These are phyloP conservation scores for Crocallis elinguaria DNA, from an alignment of 2,888 invertebrate genomes.

Conservation along the genomic window DNA sequence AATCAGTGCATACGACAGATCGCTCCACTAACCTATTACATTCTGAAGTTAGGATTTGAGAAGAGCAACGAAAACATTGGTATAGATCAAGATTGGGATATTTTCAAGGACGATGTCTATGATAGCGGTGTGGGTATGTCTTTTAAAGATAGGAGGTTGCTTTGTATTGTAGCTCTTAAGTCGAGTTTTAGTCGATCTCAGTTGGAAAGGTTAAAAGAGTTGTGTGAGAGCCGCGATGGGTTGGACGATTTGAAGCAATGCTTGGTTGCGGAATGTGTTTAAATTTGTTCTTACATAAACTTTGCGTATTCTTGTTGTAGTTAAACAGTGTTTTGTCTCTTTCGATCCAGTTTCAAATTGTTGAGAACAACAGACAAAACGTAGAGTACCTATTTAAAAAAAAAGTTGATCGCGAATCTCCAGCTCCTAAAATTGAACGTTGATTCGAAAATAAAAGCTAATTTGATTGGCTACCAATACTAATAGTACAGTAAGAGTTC, in stretches of 20 bases:
- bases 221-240: conserved; percentile 63
- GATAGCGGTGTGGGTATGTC: conserved; percentile 50
- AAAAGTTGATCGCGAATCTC: too few relatives aligned
- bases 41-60: conserved; percentile 61
- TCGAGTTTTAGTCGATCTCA: conserved; percentile 69
- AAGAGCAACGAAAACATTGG: conserved; percentile 34
- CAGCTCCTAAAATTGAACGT: too few relatives aligned
- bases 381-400: not conserved
- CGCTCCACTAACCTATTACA: conserved; percentile 57
- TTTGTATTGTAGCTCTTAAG: conserved; percentile 70
- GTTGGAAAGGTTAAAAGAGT: conserved; percentile 65
- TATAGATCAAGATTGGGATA: conserved; percentile 43
- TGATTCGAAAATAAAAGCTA: too few relatives aligned
- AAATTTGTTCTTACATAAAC: too few relatives aligned
- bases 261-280: conserved; percentile 36
- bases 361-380: too few relatives aligned
- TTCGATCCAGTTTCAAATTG: too few relatives aligned
- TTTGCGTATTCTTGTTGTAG: too few relatives aligned
- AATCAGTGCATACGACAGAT: conserved; percentile 60
- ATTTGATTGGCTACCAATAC: too few relatives aligned
- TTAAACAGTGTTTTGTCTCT: too few relatives aligned
- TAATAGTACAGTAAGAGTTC: too few relatives aligned
- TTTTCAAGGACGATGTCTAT: conserved; percentile 53
- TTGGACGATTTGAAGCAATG: conserved; percentile 66
- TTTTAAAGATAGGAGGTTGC: conserved; percentile 67